These are phyloP conservation scores for Silurus glanis DNA, from an alignment of 2,113 vertebrate genomes.

Conservation along the genomic window DNA sequence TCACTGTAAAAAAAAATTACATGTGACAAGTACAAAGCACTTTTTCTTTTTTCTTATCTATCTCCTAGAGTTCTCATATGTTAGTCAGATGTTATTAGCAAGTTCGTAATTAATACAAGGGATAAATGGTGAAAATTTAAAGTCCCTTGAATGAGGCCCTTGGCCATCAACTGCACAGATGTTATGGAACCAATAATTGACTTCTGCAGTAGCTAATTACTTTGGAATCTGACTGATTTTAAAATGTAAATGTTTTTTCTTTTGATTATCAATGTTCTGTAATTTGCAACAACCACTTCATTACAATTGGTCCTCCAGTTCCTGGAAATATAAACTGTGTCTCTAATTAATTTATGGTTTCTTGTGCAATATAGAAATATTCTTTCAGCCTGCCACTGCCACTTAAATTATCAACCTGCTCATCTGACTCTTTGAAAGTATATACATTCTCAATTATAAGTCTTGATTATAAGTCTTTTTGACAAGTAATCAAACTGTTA, in stretches of 20 bases:
- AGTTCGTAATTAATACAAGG: not conserved
- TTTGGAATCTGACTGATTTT: not conserved
- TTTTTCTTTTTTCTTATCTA: too few species aligned
- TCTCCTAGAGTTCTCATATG: not conserved
- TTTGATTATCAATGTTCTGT: not conserved
- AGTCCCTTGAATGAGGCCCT: too few species aligned
- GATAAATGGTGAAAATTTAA: not conserved
- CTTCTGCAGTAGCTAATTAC: not conserved
- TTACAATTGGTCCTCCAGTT: not conserved
- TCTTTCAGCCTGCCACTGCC: not conserved
- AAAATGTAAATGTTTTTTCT: not conserved
- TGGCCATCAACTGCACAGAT: not conserved
- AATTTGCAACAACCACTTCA: not conserved
- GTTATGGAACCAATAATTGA: not conserved
- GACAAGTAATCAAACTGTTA: not conserved
- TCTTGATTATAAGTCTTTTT: not conserved
- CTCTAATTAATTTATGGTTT: not conserved
- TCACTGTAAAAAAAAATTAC: too few species aligned
- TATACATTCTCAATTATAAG: not conserved
- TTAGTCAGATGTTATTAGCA: not conserved
- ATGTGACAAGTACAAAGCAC: too few species aligned
- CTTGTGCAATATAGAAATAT: not conserved
- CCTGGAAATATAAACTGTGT: not conserved
- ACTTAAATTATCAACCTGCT: not conserved
- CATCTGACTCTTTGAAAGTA: not conserved